Conservation (phyloP, 1,140 invertebrate species). For the Notospermus geniculatus region DNA sequence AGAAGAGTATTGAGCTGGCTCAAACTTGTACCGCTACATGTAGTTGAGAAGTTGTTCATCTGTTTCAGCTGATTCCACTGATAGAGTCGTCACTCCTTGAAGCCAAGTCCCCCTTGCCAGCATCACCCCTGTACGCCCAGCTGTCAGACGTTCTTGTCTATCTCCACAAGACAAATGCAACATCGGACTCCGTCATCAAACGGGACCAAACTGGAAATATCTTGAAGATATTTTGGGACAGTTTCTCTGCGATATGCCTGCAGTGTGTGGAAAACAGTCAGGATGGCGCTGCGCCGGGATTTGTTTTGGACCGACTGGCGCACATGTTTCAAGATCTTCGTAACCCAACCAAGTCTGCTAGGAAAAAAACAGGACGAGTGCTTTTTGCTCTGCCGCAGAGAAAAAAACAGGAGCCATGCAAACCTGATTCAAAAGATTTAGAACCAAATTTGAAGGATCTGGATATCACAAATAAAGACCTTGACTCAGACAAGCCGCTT, state of each 20-base stretch:
- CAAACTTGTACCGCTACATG: too few species aligned
- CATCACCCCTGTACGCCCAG: constrained; percentile 30
- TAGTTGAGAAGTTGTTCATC: background rate
- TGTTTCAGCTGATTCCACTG: constrained; percentile 37
- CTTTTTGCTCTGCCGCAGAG: too few species aligned
- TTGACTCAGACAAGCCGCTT: too few species aligned
- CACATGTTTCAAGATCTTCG: background rate
- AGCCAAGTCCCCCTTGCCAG: constrained; percentile 29
- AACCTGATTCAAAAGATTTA: too few species aligned
- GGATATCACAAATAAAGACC: too few species aligned
- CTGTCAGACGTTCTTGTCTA: background rate
- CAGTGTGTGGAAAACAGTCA: background rate
- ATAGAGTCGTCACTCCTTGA: constrained; percentile 40
- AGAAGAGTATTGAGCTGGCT: too few species aligned
- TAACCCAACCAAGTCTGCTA: too few species aligned
- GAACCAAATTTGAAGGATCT: too few species aligned
- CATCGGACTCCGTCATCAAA: background rate
- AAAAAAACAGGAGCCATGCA: too few species aligned
- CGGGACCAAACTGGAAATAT: background rate
- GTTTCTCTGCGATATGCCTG: constrained; percentile 9
- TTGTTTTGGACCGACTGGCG: background rate
- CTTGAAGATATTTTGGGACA: constrained; percentile 6
- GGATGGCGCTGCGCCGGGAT: background rate
- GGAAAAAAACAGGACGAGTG: too few species aligned
- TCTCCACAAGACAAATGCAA: constrained; percentile 11